These are phyloP conservation scores for Tenebrio molitor DNA, from an alignment of 1,140 invertebrate genomes.

Conservation along the genomic window DNA sequence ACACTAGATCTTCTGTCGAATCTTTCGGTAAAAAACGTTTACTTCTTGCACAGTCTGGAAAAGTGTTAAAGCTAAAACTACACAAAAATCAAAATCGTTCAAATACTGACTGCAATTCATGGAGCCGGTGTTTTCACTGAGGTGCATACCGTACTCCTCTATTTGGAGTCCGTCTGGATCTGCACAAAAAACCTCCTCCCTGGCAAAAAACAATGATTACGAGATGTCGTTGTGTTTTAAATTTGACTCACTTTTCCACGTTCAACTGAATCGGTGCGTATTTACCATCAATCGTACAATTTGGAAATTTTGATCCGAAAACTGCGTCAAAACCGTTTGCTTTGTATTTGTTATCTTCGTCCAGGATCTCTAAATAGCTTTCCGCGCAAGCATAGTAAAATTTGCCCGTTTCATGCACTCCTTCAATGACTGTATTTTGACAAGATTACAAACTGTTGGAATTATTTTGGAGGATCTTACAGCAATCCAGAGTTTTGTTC, in stretches of 20 bases:
- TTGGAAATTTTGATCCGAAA: slow-evolving; percentile 64
- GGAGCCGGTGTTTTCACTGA: slow-evolving; percentile 60
- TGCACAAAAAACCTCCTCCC: slow-evolving; percentile 65
- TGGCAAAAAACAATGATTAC: slow-evolving; percentile 7
- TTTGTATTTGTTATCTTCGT: slow-evolving; percentile 60
- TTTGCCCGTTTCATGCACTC: slow-evolving; percentile 56
- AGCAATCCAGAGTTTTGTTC: slow-evolving; percentile 68
- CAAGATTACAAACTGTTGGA: not conserved
- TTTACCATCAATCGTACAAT: slow-evolving; percentile 71
- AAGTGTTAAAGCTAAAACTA: slow-evolving; percentile 50
- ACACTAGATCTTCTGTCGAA: slow-evolving; percentile 68
- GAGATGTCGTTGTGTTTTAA: slow-evolving; percentile 5
- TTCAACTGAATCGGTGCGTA: slow-evolving; percentile 64
- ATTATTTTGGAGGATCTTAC: slow-evolving; percentile 65
- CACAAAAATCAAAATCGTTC: slow-evolving; percentile 18
- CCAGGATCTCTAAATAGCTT: slow-evolving; percentile 62
- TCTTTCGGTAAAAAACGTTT: slow-evolving; percentile 64
- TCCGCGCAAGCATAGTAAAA: slow-evolving; percentile 70
- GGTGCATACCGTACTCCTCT: slow-evolving; percentile 64
- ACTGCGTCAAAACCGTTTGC: slow-evolving; percentile 63
- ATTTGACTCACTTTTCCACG: slow-evolving; percentile 50
- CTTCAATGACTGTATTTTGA: slow-evolving; percentile 62
- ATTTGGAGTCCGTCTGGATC: slow-evolving; percentile 68
- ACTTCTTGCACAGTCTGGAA: slow-evolving; percentile 72
- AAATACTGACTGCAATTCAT: slow-evolving; percentile 74